phyloP scores from a whole-genome alignment of 2,113 vertebrate genomes.

The Chloebia gouldiae region DNA sequence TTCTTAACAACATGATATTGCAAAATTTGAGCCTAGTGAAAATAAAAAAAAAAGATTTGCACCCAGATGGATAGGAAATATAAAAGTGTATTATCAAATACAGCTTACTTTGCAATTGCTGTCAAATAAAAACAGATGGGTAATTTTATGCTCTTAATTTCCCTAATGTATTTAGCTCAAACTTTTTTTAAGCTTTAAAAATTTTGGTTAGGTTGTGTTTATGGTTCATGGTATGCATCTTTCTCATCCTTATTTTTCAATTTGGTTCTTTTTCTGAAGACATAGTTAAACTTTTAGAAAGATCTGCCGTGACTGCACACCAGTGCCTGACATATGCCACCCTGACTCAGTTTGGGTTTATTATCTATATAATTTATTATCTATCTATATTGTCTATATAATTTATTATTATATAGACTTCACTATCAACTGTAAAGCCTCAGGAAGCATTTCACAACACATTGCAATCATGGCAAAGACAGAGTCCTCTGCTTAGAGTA shows the following conservation, averaged over 20 bases:
- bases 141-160: neutral
- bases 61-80: neutral
- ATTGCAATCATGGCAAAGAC: neutral
- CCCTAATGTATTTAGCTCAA: neutral
- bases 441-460: neutral
- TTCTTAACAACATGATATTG: neutral
- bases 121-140: neutral
- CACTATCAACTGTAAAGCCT: neutral
- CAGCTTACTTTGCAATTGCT: neutral
- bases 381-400: too few relatives aligned
- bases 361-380: too few relatives aligned
- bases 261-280: neutral
- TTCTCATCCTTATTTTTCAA: neutral
- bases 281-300: neutral
- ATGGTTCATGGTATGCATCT: neutral
- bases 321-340: too few relatives aligned
- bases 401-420: too few relatives aligned
- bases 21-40: neutral
- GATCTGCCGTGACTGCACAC: neutral
- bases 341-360: neutral
- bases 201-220: neutral
- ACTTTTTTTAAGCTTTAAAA: neutral
- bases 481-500: neutral
- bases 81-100: neutral
- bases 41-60: neutral